Base-by-base conservation (phyloP, 2,888 invertebrate species). In the Catocala nupta region DNA sequence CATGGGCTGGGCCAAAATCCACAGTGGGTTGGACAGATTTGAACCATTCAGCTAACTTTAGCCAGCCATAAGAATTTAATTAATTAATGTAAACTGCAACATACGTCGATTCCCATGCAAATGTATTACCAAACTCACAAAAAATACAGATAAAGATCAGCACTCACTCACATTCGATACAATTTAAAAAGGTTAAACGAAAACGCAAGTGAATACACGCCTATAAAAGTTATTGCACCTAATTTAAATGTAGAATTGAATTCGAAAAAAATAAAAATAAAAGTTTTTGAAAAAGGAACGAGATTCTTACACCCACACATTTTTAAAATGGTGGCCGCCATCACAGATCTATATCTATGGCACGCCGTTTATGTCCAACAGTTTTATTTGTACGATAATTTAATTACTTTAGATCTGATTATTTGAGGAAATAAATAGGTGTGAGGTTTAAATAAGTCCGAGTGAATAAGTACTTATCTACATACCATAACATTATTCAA, bases 181-280 rank as follows among this genome's bases (percentile, higher is more conserved):
- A 25, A 55, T 55, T 58, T 51, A 59, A 55, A 56, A 55, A 25
- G 11, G 10, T 55, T 45, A 45, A 54, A 63, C 10, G 52, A 60
- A 61, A 67, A 59, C n/a, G 59, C 53, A 58, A 64, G 59, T 56
- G 50, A 56, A 51, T 51, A 50, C 53, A 48, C 54, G 52, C 57
- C 55, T 50, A 61, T 64, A 71, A 65, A 72, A 75, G 57, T 73
- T 67, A 72, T 66, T 71, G 65, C 47, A 60, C 54, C 57, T 76
- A 56, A 76, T 77, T 78, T 73, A 72, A 76, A 78, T 77, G 66
- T 72, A 59, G 63, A 52, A 68, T 70, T 69, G 34, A 70, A 75
- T 71, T 76, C 63, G 61, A 74, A 71, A 67, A 66, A 77, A 73
- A 68, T 44, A 51, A 63, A 51, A 47, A 34, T 44, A 50, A 44